These are phyloP conservation scores for Ailuropoda melanoleuca DNA, from an alignment of 2,113 vertebrate genomes.

Conservation along the genomic window DNA sequence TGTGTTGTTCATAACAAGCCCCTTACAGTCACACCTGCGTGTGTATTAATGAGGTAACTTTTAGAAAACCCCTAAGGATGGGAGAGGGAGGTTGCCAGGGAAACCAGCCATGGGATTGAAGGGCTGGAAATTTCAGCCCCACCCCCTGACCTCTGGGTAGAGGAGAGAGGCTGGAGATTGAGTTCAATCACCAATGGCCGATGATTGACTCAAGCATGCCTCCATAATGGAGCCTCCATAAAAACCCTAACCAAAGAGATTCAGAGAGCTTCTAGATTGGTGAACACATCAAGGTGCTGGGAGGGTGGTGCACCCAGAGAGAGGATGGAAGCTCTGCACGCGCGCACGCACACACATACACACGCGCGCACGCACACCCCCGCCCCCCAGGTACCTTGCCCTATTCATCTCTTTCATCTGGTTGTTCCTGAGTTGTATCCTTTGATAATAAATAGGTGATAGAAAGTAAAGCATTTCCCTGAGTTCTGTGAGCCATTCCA, in stretches of 20 bases:
- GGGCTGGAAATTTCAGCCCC: background rate
- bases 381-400: background rate
- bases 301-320: background rate
- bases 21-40: background rate
- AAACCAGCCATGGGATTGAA: background rate
- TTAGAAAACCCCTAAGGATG: background rate
- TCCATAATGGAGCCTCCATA: background rate
- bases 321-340: no score
- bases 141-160: background rate
- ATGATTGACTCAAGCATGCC: no score
- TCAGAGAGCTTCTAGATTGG: background rate
- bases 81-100: background rate
- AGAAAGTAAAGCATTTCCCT: background rate
- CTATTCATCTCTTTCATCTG: background rate
- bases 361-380: accelerated
- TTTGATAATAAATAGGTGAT: background rate
- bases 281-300: background rate
- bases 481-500: background rate
- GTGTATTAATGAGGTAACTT: background rate
- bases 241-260: background rate
- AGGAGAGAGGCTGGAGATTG: background rate
- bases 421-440: background rate
- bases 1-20: background rate
- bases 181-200: background rate
- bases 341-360: no score